Evolutionary conservation across 2,113 vertebrate genomes (phyloP), one percentile per base, ranked within the genome.

Genomic region (Corythoichthys intestinalis): DNA sequence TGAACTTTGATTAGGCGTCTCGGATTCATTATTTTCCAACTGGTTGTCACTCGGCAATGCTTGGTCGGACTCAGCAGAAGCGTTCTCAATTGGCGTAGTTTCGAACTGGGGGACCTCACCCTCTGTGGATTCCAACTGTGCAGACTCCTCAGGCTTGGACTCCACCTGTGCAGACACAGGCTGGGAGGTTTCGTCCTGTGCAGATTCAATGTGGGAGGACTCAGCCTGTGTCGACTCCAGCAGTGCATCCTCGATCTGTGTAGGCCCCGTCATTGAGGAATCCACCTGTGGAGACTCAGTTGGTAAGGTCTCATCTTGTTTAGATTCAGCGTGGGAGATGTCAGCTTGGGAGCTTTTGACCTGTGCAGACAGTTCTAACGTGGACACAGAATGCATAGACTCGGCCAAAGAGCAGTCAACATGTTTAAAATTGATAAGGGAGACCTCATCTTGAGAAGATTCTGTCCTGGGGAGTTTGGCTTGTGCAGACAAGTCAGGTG

Each of bases 1-100:
- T 46, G 78, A 67, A 38, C 2, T 64, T 50, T 80, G 56, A 20
- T 72, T 41, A 14, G 62, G 52, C 11, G 39, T 65, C 64, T 74
- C 72, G 41, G 75, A 41, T 49, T 71, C 66, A n/a, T 41, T 8
- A 12, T 65, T 54, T 41, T 63, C n/a, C 28, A 1, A 47, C 15
- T 37, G 15, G 37, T 0, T 1, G 9, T 75, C 50, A 69, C 41
- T n/a, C 69, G 61, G 41, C 10, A 47, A 2, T 11, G 47, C 44
- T 28, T 47, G 2, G 12, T 28, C 5, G 10, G 41, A 28, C 41
- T 63, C 41, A 1, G 37, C 57, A 41, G 39, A 41, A 41, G 39
- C 41, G 9, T 44, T 44, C 41, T 44, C 41, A 44, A 8, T 6
- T 44, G 41, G 41, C 6, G 41, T 44, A 5, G 41, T 44, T 44